phyloP scores from a whole-genome alignment of 2,888 invertebrate genomes.

The Pachliopta kotzebuea region DNA sequence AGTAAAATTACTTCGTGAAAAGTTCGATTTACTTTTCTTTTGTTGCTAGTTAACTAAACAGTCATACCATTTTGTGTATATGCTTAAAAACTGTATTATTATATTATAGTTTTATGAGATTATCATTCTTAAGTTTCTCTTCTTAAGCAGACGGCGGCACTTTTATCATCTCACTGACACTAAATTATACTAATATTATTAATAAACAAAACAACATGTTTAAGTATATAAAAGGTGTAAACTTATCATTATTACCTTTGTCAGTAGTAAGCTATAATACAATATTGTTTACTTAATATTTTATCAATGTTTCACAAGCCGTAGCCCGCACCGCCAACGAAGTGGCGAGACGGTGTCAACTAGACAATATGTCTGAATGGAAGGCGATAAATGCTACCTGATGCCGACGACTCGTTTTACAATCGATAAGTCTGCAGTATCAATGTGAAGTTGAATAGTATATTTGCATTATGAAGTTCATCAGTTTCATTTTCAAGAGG shows the following conservation, averaged over 20 bases:
- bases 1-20: too few species aligned
- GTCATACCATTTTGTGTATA: too few species aligned
- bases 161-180: not conserved
- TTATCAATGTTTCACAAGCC: slow-evolving; percentile 8
- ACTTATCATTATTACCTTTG: not conserved
- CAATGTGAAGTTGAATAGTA: slow-evolving; percentile 5
- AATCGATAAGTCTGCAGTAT: slow-evolving; percentile 23
- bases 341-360: slow-evolving; percentile 37
- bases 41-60: too few species aligned
- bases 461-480: not conserved
- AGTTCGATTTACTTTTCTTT: too few species aligned
- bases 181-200: too few species aligned
- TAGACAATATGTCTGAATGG: slow-evolving; percentile 39
- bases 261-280: not conserved
- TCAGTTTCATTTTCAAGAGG: not conserved
- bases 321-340: slow-evolving; percentile 2
- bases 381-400: slow-evolving; percentile 25
- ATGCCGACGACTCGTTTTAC: slow-evolving; percentile 14
- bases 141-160: too few species aligned
- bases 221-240: not conserved
- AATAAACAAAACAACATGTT: too few species aligned
- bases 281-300: not conserved
- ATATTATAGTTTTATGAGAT: too few species aligned
- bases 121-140: too few species aligned
- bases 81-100: too few species aligned